Conservation (phyloP, 2,888 invertebrate genomes). For the Balanococcus diminutus region DNA sequence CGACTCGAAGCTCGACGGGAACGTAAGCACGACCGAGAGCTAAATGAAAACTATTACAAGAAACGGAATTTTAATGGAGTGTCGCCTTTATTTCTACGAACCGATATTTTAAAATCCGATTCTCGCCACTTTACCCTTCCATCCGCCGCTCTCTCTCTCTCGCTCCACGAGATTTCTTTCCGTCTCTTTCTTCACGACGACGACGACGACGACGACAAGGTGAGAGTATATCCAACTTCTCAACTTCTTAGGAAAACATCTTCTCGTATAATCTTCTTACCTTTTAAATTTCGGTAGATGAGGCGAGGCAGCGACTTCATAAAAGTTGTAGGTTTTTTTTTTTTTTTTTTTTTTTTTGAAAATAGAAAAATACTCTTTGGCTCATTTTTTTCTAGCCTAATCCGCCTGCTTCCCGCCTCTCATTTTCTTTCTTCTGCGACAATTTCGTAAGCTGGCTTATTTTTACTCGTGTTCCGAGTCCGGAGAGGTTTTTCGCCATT, state of each 20-base stretch:
- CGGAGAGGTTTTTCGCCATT: too few relatives aligned
- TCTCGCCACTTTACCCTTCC: background rate
- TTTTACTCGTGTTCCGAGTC: background rate
- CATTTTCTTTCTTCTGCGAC: background rate
- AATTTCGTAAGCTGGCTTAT: background rate
- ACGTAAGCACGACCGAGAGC: background rate
- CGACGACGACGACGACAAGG: too few relatives aligned
- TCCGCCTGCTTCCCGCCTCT: too few relatives aligned
- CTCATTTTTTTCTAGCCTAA: background rate
- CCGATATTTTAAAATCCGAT: conserved; percentile 22
- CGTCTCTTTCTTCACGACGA: background rate
- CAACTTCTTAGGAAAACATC: background rate
- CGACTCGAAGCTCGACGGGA: background rate
- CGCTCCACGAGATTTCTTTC: background rate
- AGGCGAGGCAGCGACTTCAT: background rate
- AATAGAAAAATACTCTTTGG: background rate
- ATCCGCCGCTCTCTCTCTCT: background rate
- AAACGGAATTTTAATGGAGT: conserved; percentile 28
- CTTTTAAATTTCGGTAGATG: conserved; percentile 33
- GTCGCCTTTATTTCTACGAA: background rate
- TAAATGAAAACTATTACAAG: conserved; percentile 17
- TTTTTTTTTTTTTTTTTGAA: background rate
- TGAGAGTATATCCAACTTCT: background rate
- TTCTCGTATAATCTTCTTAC: conserved; percentile 16
- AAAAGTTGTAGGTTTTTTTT: conserved; percentile 2